Conservation (phyloP, 2,888 invertebrate species). For the Baccha elongata region DNA sequence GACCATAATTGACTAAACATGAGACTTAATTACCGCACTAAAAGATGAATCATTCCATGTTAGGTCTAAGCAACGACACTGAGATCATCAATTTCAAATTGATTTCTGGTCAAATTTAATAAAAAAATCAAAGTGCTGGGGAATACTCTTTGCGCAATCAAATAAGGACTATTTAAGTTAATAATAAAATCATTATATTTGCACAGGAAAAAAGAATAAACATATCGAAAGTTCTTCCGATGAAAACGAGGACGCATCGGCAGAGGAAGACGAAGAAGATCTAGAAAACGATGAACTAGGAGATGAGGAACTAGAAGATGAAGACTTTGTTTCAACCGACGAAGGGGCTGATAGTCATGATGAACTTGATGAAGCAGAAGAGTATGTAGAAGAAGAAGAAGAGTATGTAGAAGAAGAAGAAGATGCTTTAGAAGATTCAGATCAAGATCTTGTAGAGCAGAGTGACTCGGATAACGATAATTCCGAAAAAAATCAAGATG, state of each 20-base stretch:
- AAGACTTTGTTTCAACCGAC: constrained; percentile 3
- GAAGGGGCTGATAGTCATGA: constrained; percentile 81
- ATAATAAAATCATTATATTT: neutral
- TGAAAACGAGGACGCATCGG: constrained; percentile 74
- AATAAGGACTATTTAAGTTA: no score
- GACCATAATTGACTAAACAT: no score
- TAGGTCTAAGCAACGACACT: no score
- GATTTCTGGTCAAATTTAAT: no score
- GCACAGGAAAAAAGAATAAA: constrained; percentile 40
- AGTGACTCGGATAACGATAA: neutral
- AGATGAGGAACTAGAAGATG: constrained; percentile 64
- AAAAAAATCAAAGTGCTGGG: no score
- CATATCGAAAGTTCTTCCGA: constrained; percentile 73
- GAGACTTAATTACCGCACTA: no score
- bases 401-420: constrained; percentile 79
- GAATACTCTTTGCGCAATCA: no score
- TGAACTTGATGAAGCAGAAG: constrained; percentile 78
- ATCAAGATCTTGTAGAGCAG: constrained; percentile 28
- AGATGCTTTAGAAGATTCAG: constrained; percentile 10
- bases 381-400: constrained; percentile 79
- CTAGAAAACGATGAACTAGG: neutral
- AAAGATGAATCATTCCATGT: no score
- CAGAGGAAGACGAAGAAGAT: constrained; percentile 80
- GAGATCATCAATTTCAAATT: no score
- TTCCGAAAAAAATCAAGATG: neutral